Conservation (phyloP, 2,113 vertebrate genomes). For the Gavia stellata region DNA sequence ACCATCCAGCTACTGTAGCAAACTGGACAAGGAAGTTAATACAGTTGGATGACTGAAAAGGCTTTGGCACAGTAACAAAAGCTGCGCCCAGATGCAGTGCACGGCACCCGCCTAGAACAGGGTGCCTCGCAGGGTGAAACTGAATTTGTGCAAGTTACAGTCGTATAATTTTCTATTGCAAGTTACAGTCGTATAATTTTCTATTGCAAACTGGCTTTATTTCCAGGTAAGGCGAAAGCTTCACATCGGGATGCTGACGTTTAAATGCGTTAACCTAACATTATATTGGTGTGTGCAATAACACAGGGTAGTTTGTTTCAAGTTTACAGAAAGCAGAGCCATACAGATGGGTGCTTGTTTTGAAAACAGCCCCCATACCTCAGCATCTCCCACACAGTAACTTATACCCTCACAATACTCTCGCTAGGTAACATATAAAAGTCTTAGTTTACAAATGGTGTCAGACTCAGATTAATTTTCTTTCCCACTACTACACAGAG, state of each 20-base stretch:
- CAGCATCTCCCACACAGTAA: background rate
- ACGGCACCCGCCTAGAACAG: accelerated
- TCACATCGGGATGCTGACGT: background rate
- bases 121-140: background rate
- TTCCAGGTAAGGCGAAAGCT: background rate
- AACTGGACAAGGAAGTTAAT: background rate
- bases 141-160: background rate
- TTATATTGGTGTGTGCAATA: background rate
- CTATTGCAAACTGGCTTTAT: background rate
- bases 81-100: background rate
- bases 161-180: background rate
- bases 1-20: background rate
- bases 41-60: background rate
- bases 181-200: background rate
- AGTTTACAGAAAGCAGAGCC: background rate
- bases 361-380: background rate
- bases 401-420: background rate
- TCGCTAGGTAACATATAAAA: background rate
- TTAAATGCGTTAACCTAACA: background rate
- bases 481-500: background rate
- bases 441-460: background rate
- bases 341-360: background rate
- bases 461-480: background rate
- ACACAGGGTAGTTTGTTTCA: background rate
- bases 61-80: background rate